Conservation (phyloP, 1,140 invertebrate species). For the Metaphire vulgaris region DNA sequence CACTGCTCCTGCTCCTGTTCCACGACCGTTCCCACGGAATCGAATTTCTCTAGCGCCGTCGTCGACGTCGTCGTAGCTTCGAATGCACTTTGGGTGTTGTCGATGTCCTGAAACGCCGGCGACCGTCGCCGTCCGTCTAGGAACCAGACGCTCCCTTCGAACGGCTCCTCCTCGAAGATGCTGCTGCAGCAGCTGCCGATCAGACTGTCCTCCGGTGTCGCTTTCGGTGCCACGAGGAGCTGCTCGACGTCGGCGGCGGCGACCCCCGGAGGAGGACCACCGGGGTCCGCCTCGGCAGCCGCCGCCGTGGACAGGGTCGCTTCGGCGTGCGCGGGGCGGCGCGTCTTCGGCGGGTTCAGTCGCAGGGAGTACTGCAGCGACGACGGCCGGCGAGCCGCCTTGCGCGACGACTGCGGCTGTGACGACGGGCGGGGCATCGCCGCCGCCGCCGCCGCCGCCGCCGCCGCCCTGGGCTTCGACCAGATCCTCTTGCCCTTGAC, state of each 20-base stretch:
- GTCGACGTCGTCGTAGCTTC: too few species aligned
- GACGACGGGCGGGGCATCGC: not conserved
- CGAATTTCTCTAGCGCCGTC: too few species aligned
- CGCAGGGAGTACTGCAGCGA: constrained; percentile 14
- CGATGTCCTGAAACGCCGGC: too few species aligned
- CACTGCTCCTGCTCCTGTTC: too few species aligned
- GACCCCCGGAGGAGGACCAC: not conserved
- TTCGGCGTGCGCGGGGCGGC: not conserved
- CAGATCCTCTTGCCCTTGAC: not conserved
- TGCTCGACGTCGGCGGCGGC: not conserved
- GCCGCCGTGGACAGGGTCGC: too few species aligned
- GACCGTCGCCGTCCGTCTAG: too few species aligned
- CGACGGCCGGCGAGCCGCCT: constrained; percentile 12
- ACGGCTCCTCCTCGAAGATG: not conserved
- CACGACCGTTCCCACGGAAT: too few species aligned
- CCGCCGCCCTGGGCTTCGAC: not conserved
- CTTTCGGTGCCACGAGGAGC: constrained; percentile 26
- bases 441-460: not conserved
- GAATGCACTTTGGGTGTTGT: too few species aligned
- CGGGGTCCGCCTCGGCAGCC: not conserved
- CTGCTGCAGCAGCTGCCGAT: constrained; percentile 27
- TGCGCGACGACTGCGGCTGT: not conserved
- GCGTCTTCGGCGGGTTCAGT: not conserved
- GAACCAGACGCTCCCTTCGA: too few species aligned
- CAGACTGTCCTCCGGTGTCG: constrained; percentile 30